Evolutionary conservation across 2,888 invertebrate genomes (phyloP).

Genomic region (Ditula angustiorana): DNA sequence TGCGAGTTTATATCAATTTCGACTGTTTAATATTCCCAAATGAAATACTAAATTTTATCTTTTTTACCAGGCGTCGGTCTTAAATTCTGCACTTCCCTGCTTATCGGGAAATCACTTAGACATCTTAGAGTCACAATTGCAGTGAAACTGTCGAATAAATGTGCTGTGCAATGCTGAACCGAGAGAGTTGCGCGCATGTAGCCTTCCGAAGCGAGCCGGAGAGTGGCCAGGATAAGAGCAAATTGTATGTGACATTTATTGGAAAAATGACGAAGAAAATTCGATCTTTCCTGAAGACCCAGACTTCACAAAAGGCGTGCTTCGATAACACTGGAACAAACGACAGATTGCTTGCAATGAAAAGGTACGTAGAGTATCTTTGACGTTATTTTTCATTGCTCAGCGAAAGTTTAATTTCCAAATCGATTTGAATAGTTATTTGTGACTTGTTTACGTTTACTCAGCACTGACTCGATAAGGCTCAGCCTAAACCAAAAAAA

Average conservation of each 20-base stretch:
- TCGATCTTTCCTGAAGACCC: slow-evolving; percentile 18
- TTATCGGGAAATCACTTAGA: slow-evolving; percentile 30
- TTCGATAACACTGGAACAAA: slow-evolving; percentile 19
- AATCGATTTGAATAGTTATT: neutral
- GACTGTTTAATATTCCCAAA: slow-evolving; percentile 15
- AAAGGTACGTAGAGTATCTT: slow-evolving; percentile 40
- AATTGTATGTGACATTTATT: neutral
- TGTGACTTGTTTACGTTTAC: neutral
- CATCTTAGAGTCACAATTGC: slow-evolving; percentile 22
- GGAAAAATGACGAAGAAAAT: slow-evolving; percentile 12
- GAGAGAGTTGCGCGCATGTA: neutral
- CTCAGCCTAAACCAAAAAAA: slow-evolving; percentile 10
- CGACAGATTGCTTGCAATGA: slow-evolving; percentile 25
- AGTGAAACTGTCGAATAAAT: slow-evolving; percentile 19
- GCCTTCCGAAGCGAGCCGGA: neutral
- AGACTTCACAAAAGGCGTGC: slow-evolving; percentile 23
- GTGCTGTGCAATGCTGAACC: slow-evolving; percentile 11
- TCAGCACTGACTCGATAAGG: slow-evolving; percentile 2
- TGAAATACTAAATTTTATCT: slow-evolving; percentile 34
- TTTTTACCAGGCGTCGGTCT: slow-evolving; percentile 38
- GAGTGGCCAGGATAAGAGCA: neutral
- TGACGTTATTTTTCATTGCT: slow-evolving; percentile 34
- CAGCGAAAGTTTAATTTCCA: slow-evolving; percentile 31
- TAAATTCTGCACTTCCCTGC: slow-evolving; percentile 35
- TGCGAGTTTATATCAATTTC: slow-evolving; percentile 30